Evolutionary conservation across 2,888 invertebrate genomes (phyloP).

Genomic region (Alloscopus bannaensis): DNA sequence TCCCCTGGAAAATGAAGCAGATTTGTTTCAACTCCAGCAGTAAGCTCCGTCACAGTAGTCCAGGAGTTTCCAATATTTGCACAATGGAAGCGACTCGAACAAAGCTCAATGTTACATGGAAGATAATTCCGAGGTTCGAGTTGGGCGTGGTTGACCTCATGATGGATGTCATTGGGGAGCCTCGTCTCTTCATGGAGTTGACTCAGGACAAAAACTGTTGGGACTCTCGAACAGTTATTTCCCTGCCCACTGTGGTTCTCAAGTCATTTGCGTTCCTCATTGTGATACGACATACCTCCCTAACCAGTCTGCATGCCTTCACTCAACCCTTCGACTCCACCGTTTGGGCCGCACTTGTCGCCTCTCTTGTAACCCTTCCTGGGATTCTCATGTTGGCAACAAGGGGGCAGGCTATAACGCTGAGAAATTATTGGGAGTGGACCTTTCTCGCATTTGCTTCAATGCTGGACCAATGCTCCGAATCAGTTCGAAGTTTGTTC

Average conservation of each 20-base stretch:
- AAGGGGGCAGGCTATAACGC: background rate
- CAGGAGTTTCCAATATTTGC: background rate
- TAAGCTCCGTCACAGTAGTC: background rate
- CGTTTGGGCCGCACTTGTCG: conserved; percentile 16
- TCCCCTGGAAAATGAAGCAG: background rate
- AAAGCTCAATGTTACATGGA: background rate
- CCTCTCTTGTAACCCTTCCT: conserved; percentile 1
- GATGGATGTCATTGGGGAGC: too few relatives aligned
- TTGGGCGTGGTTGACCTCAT: background rate
- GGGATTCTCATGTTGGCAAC: background rate
- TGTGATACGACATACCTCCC: background rate
- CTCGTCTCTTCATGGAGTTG: background rate
- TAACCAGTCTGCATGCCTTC: conserved; percentile 9
- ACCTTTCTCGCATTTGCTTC: conserved; percentile 25
- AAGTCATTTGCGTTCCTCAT: conserved; percentile 16
- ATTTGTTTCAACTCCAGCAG: background rate
- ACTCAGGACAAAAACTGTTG: background rate
- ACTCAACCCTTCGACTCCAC: conserved; percentile 25
- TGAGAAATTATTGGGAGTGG: conserved; percentile 34
- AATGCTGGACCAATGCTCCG: conserved; percentile 23
- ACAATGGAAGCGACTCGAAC: background rate
- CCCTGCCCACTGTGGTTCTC: background rate
- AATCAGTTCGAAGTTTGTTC: conserved; percentile 10
- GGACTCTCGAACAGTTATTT: background rate
- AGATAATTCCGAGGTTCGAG: background rate